Percentiles rank a stretch among this genome's conserved stretches.
These are phyloP conservation scores for Pachycephala philippinensis DNA, from an alignment of 2,113 vertebrate species.

Conservation along the genomic window DNA sequence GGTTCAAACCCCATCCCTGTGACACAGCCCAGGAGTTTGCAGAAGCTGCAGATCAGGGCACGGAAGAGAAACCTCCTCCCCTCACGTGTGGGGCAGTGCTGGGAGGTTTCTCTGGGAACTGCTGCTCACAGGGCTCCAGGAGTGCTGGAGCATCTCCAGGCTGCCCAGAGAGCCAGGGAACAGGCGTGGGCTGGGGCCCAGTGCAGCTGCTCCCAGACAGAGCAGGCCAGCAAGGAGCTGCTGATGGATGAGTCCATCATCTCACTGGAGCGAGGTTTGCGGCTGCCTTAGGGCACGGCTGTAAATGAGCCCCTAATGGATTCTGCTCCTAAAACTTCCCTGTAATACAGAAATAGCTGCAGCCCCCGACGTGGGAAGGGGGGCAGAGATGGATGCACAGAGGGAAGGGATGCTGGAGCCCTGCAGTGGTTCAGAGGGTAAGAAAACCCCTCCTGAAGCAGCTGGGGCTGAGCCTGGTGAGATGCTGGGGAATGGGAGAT, in stretches of 20 bases:
- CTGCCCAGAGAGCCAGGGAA: background rate
- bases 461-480: background rate
- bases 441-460: background rate
- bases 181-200: background rate
- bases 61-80: background rate
- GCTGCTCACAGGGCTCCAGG: background rate
- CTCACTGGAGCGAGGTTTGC: background rate
- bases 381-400: background rate
- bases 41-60: background rate
- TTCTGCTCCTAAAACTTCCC: constrained; percentile 39
- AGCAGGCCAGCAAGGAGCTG: background rate
- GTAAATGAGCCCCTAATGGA: constrained; percentile 61
- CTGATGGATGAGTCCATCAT: constrained; percentile 58
- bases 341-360: constrained; percentile 45
- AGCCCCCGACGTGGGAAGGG: background rate
- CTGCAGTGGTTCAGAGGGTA: background rate
- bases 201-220: background rate
- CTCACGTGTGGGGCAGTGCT: accelerated
- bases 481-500: background rate
- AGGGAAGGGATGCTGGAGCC: background rate
- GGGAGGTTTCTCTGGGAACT: background rate
- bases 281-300: constrained; percentile 35
- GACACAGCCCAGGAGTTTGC: background rate
- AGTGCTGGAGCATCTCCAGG: background rate
- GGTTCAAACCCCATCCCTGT: background rate